These are phyloP conservation scores for Cottoperca gobio DNA, from an alignment of 2,797 vertebrate genomes.

Conservation along the genomic window DNA sequence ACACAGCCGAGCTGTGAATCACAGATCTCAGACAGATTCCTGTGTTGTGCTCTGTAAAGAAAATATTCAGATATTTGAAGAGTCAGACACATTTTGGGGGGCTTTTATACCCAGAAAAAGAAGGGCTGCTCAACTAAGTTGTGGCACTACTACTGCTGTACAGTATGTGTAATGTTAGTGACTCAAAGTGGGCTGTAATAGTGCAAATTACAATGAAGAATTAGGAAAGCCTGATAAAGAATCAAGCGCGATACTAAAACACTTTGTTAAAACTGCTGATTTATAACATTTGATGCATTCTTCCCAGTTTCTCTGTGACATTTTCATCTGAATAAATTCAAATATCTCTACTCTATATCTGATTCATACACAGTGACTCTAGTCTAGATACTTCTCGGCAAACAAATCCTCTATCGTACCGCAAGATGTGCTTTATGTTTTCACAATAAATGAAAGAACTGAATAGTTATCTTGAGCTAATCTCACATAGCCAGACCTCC, in stretches of 20 bases:
- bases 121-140: conserved; percentile 36
- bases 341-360: conserved; percentile 3
- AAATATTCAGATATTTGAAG: conserved; percentile 54
- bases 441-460: conserved; percentile 15
- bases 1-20: conserved; percentile 59
- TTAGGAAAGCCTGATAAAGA: conserved; percentile 57
- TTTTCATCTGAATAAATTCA: conserved; percentile 41
- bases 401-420: background rate
- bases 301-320: conserved; percentile 42
- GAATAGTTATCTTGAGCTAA: conserved; percentile 24
- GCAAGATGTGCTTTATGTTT: conserved; percentile 22
- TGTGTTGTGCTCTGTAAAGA: conserved; percentile 46
- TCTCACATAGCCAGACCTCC: conserved; percentile 27
- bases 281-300: conserved; percentile 42
- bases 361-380: background rate
- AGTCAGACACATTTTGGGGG: conserved; percentile 44
- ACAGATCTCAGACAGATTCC: conserved; percentile 69
- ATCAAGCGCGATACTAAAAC: conserved; percentile 33
- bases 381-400: no score
- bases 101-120: conserved; percentile 31
- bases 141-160: conserved; percentile 2
- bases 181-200: conserved; percentile 54
- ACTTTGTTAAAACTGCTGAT: conserved; percentile 55
- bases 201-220: conserved; percentile 55
- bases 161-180: conserved; percentile 53